Base-by-base conservation (phyloP, 1,140 invertebrate species). In the Pogonomyrmex californicus region DNA sequence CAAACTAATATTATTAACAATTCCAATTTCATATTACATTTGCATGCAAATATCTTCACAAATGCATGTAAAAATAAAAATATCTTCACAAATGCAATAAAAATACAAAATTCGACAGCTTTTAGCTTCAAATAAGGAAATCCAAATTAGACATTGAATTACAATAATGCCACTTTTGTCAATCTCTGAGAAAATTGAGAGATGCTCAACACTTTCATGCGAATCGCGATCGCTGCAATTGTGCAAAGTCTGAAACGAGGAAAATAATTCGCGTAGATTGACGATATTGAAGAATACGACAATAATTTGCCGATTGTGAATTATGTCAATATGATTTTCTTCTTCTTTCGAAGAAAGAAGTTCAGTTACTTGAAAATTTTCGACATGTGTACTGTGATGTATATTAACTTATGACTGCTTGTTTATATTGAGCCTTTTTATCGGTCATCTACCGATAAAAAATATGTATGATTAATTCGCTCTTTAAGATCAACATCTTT, bases 211-310 rank as follows among this genome's bases (percentile, higher is more conserved):
- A 81, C 30, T 68, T 10, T 65, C 30, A 23, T 76, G 23, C 54
- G 47, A 47, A 86, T 73, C 10, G 51, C 63, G 47, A 47, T 71
- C 47, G 17, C 68, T 58, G 86, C 91, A 92, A 91, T 91, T 91
- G 91, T 91, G 81, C 83, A 91, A 92, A 91, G 88, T 92, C 88
- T 92, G 87, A 33, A 44, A 86, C 77, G 70, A 51, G 44, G 54
- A 58, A 73, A 91, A 91, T 89, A 87, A 91, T 88, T 90, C 70
- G 30, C 86, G 60, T 88, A 77, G 85, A 60, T 87, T 89, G 87
- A 77, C 76, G 14, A 75, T 51, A 41, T 17, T 12, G 71, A 75
- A 47, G n/a, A 76, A 17, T 62, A 4, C 14, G 38, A 71, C 44
- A n/a, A 75, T 38, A 47, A 36, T 51, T 78, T 30, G 30, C 0